Evolutionary conservation across 2,888 invertebrate genomes (phyloP), one percentile per base, ranked within the genome.

Genomic region (Loripinus fragilis): DNA sequence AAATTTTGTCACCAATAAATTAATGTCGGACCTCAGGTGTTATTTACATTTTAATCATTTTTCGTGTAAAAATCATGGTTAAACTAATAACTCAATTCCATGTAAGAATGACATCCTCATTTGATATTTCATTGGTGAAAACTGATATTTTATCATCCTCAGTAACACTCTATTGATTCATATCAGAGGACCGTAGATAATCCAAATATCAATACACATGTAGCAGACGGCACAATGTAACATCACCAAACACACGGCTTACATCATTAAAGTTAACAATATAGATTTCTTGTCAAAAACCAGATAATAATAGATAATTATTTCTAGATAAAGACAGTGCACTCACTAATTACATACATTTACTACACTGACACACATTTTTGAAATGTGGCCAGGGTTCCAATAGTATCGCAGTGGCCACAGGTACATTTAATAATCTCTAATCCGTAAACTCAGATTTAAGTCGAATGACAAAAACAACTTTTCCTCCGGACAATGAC

Each of bases 281-380:
- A 38, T 38, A 38, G 38, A 60, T 60, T 23, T 33, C 33, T 33
- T 17, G 20, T 28, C 23, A n/a, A 33, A 60, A 60, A 2, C 10
- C 10, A 33, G 60, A 60, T 60, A 60, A 60, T 60, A 60, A 60
- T 60, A 60, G 60, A 60, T 60, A 60, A 60, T n/a, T n/a, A n/a
- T 60, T 60, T 60, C 60, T 17, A 60, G 33, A 60, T 33, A 60
- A 33, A 60, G 20, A 33, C 17, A n/a, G n/a, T 10, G 33, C 60
- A 60, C 60, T 25, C 30, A 33, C 33, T 5, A 33, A 33, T 60
- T 17, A 30, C 30, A 33, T 17, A 2, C 10, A 1, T 60, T 33
- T 17, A 33, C 10, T 28, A 10, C 10, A n/a, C n/a, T n/a, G 17
- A 17, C 60, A 60, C 60, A 60, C 10, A 60, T 60, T 60, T n/a